phyloP scores from a whole-genome alignment of 2,113 vertebrate species.

The Callipepla californica region DNA sequence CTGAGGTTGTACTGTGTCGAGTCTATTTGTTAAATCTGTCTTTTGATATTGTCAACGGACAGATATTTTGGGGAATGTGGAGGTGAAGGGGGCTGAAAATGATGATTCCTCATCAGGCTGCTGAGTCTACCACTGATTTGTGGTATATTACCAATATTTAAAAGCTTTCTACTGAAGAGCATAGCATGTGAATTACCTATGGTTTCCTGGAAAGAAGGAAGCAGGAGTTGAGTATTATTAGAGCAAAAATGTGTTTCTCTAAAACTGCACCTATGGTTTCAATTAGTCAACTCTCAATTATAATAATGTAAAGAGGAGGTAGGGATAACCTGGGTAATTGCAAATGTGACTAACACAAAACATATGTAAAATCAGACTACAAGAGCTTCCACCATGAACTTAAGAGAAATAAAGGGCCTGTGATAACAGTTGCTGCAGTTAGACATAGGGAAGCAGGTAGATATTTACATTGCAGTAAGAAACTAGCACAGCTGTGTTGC shows the following conservation, averaged over 20 bases:
- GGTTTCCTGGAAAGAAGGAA: not conserved
- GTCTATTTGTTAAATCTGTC: not conserved
- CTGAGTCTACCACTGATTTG: not conserved
- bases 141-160: not conserved
- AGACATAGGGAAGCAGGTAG: not conserved
- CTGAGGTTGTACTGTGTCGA: not conserved
- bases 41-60: too few relatives aligned
- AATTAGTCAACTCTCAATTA: constrained; percentile 45
- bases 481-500: rapidly evolving
- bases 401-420: not conserved
- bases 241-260: constrained; percentile 7
- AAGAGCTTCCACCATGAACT: not conserved
- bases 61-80: not conserved
- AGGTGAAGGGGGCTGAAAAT: not conserved
- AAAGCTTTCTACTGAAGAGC: not conserved
- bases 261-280: constrained; percentile 50
- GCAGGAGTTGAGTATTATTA: not conserved
- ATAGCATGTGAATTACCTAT: not conserved
- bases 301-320: constrained; percentile 42
- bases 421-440: not conserved
- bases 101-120: not conserved
- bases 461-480: rapidly evolving
- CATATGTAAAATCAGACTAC: constrained; percentile 13
- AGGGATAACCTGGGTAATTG: constrained; percentile 40
- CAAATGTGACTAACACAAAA: constrained; percentile 44